Base-by-base conservation (phyloP, 1,140 invertebrate genomes). In the Aphaenogaster floridana region DNA sequence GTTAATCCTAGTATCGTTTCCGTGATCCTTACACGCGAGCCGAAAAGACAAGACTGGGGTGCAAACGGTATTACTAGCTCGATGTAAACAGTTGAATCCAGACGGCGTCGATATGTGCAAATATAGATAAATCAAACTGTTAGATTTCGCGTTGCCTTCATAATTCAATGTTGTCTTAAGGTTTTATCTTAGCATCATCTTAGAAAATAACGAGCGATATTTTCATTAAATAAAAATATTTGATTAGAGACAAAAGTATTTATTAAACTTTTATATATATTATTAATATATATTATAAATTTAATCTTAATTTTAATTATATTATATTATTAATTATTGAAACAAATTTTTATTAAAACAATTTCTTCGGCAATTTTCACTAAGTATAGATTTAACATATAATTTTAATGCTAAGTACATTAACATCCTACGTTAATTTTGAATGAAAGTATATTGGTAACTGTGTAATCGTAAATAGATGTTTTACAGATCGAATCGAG, bases 1-100 rank as follows among this genome's bases (percentile, higher is more conserved):
- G 86, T 84, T 87, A 87, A 87, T 83, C 86, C 78, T 54, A 57
- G 68, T 72, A 63, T 79, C 74, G 74, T 79, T 77, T 79, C 74
- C n/a, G 74, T 86, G 74, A 79, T 86, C 76, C 74, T 86, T 86
- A 52, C 48, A 59, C 81, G 34, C n/a, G 76, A 86, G 83, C 74
- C 83, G 83, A 79, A 79, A 86, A 86, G 83, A 86, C 83, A 79
- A 86, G 83, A 79, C 34, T 45, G 4, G 13, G 69, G 69, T 50
- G 34, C 80, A 76, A 84, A 76, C 45, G 66, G 15, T 71, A 57
- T 81, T 71, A 57, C 54, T 42, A 61, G 42, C 9, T 48, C 42
- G 68, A 61, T 83, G 36, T 48, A 28, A 63, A 39, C 42, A 15
- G 11, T 15, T 34, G 77, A 52, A 54, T 21, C 48, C 39, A 36